Conservation (phyloP, 2,888 invertebrate genomes). For the Osmoderma eremita region DNA sequence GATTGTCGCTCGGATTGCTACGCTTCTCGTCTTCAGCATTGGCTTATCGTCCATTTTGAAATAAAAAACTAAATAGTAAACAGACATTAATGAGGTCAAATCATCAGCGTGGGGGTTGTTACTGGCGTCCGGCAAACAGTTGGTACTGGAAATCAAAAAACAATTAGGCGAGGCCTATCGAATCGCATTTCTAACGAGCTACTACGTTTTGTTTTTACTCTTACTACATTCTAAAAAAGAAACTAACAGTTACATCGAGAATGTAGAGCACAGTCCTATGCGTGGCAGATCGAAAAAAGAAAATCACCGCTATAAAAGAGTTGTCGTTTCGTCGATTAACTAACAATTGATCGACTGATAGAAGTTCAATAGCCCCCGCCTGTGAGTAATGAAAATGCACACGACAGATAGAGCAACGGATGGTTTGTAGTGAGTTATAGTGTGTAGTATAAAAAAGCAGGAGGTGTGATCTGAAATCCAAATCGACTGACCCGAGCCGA, state of each 20-base stretch:
- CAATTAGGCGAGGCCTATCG: constrained; percentile 58
- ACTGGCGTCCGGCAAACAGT: constrained; percentile 64
- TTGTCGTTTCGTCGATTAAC: no score
- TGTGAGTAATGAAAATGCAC: constrained; percentile 60
- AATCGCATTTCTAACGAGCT: constrained; percentile 15
- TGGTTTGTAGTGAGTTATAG: constrained; percentile 16
- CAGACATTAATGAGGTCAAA: constrained; percentile 50
- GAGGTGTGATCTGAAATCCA: constrained; percentile 46
- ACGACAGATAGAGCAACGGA: constrained; percentile 55
- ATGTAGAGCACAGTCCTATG: no score
- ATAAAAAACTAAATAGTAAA: constrained; percentile 48
- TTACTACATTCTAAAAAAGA: neutral
- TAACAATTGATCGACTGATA: neutral
- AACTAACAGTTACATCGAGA: no score
- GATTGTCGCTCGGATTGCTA: constrained; percentile 62
- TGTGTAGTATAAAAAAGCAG: constrained; percentile 54
- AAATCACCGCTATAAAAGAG: no score
- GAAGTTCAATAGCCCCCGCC: constrained; percentile 60
- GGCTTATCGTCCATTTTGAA: constrained; percentile 44
- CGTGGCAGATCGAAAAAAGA: no score
- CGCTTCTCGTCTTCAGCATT: constrained; percentile 56
- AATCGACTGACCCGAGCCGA: no score
- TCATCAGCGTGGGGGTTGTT: constrained; percentile 59
- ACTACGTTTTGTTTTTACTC: constrained; percentile 1
- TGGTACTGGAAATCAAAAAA: constrained; percentile 64